These are phyloP conservation scores for Neodiprion virginianus DNA, from an alignment of 1,140 invertebrate genomes.

Conservation along the genomic window DNA sequence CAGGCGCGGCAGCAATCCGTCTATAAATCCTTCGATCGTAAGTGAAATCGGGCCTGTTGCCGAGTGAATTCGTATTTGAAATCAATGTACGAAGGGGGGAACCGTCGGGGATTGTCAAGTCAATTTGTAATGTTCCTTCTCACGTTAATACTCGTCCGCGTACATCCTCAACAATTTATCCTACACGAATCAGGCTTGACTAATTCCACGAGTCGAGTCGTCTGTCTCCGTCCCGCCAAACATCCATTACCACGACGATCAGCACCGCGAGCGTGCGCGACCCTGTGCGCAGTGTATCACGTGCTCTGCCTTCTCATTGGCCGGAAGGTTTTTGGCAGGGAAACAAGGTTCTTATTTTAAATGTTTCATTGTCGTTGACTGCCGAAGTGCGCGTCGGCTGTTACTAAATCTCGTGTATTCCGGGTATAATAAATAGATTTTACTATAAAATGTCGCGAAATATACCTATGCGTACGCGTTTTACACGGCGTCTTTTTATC, in stretches of 20 bases:
- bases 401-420: neutral
- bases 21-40: too few species aligned
- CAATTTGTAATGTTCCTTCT: neutral
- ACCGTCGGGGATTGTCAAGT: neutral
- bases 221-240: neutral
- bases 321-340: neutral
- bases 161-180: too few species aligned
- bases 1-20: too few species aligned
- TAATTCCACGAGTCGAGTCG: too few species aligned
- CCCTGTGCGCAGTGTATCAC: neutral
- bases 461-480: too few species aligned
- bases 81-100: neutral
- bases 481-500: too few species aligned
- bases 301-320: neutral
- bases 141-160: too few species aligned
- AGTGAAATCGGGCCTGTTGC: too few species aligned
- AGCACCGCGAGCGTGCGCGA: neutral
- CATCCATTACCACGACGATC: neutral
- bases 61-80: neutral
- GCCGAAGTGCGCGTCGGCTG: neutral
- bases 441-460: neutral
- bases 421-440: neutral
- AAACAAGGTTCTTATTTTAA: slow-evolving; percentile 12
- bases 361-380: slow-evolving; percentile 2
- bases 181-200: too few species aligned